These are phyloP conservation scores for Leptopilina myrica DNA, from an alignment of 2,888 invertebrate genomes.

Conservation along the genomic window DNA sequence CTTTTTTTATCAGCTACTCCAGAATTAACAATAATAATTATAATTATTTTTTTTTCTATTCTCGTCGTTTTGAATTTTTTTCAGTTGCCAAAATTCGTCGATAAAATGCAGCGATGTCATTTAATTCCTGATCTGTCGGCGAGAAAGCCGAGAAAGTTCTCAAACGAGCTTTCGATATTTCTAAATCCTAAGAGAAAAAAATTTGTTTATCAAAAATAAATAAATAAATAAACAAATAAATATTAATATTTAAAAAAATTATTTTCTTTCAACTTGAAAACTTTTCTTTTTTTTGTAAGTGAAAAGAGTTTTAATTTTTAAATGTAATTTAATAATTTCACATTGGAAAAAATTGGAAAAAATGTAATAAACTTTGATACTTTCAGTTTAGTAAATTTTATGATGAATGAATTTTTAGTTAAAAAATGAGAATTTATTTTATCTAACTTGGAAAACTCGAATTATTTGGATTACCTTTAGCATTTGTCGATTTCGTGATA, in stretches of 20 bases:
- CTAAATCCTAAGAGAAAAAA: constrained; percentile 64
- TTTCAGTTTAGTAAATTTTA: not conserved
- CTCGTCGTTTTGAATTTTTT: not conserved
- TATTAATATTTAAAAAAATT: no score
- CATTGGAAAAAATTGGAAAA: no score
- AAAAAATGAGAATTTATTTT: not conserved
- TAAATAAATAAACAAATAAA: no score
- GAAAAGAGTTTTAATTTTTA: no score
- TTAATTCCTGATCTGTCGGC: constrained; percentile 71
- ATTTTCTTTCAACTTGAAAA: no score
- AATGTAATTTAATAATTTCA: no score
- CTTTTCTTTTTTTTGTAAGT: no score
- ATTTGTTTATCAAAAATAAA: no score
- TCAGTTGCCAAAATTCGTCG: constrained; percentile 56
- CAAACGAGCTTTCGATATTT: constrained; percentile 67
- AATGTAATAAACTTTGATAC: not conserved
- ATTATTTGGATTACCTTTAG: constrained; percentile 63
- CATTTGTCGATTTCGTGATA: constrained; percentile 65
- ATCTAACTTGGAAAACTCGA: not conserved
- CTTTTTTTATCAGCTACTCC: no score
- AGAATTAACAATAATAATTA: no score
- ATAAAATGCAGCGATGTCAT: constrained; percentile 64
- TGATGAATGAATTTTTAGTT: not conserved
- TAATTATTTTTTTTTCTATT: not conserved
- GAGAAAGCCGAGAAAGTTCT: constrained; percentile 70